Evolutionary conservation across 2,113 vertebrate species (phyloP).

Genomic region (Dicerorhinus sumatrensis): DNA sequence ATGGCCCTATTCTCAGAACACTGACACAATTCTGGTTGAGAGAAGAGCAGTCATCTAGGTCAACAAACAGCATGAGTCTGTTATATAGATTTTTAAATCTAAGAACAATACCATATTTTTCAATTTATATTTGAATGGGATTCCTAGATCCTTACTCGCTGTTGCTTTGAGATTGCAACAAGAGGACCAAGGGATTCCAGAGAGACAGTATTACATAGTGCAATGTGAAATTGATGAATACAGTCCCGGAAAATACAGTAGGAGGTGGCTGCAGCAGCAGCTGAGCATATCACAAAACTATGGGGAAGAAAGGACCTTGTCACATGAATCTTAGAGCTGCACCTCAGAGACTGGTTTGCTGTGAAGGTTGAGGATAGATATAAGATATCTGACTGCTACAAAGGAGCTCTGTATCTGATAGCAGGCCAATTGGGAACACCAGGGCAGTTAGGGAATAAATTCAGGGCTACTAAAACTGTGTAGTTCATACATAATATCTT

Average conservation of each 20-base stretch:
- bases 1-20: background rate
- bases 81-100: background rate
- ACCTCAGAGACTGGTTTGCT: background rate
- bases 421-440: background rate
- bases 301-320: background rate
- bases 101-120: background rate
- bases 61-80: background rate
- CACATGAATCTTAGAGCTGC: background rate
- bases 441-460: background rate
- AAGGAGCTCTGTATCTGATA: background rate
- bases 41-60: background rate
- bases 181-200: background rate
- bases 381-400: background rate
- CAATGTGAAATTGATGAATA: background rate
- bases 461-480: background rate
- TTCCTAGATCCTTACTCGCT: background rate
- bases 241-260: background rate
- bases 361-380: background rate
- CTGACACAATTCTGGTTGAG: background rate
- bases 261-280: background rate
- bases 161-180: background rate
- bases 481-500: background rate
- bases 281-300: background rate
- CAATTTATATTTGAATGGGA: background rate
- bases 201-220: background rate